Base-by-base conservation (phyloP, 1,140 invertebrate species). In the Gryllus bimaculatus region DNA sequence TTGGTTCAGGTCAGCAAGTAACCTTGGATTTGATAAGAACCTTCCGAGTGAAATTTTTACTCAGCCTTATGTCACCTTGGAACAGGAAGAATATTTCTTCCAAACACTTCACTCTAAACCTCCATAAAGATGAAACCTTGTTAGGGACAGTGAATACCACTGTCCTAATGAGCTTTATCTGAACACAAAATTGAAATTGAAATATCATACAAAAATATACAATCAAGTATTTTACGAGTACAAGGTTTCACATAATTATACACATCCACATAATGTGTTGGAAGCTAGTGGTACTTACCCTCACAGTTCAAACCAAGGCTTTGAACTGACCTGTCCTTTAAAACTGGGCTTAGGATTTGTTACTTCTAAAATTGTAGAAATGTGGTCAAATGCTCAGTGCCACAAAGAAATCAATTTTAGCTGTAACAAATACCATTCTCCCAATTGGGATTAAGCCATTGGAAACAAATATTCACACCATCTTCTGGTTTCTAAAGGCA, bases 401-500 rank as follows among this genome's bases (percentile, higher is more conserved):
- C 54, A 10, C 10, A 18, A 13, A 0, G 54, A 13, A 13, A 66
- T 18, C 54, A 66, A 66, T 66, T 66, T 66, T 66, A 66, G 54
- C 7, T 13, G 54, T 66, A 66, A 66, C 54, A 66, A 66, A 66
- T 66, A 3, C 54, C 10, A 13, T 66, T 66, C 18, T 77, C 76
- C 48, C 76, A 49, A 49, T 77, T 77, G 48, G 76, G 76, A 48
- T 48, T 77, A 48, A 77, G 76, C 76, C 76, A 77, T 48, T 77
- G 76, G 76, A 49, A 77, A 77, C 76, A 77, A 77, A 77, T 47
- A 77, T 77, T 47, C 76, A 77, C 76, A 77, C 48, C 47, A 48
- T 77, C 48, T 76, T 79, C 49, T 15, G 75, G 18, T 48, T 79
- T 75, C 77, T 78, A 80, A 80, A 80, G 80, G 80, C 80, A 80